Percentiles rank a stretch among this genome's conserved stretches.
These are phyloP conservation scores for Palythoa grandiflora DNA, from an alignment of 92 coral and sea anemone genomes.

Conservation along the genomic window DNA sequence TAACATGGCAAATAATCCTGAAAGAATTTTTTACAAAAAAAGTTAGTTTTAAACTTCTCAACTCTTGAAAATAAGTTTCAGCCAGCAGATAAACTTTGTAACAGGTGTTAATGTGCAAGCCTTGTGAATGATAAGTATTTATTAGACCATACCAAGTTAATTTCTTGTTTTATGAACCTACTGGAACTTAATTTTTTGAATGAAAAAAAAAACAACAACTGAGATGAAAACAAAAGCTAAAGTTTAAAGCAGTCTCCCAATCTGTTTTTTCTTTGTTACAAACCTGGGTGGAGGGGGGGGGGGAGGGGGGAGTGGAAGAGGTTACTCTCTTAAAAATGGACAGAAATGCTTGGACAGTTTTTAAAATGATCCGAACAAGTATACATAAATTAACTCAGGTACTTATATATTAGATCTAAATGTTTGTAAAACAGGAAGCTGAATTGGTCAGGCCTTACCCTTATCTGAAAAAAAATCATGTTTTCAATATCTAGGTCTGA, in stretches of 20 bases:
- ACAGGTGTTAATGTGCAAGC: background rate
- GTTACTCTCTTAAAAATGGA: background rate
- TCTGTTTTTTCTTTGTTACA: background rate
- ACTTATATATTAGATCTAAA: background rate
- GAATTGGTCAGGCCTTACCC: background rate
- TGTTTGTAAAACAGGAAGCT: too few species aligned
- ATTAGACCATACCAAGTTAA: background rate
- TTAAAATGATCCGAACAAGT: background rate
- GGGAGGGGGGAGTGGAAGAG: background rate
- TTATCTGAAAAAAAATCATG: background rate
- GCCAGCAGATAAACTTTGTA: background rate
- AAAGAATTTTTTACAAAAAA: background rate
- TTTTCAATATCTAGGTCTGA: conserved; percentile 21
- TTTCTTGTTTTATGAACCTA: background rate
- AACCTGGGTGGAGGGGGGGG: background rate
- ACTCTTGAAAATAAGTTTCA: conserved; percentile 2
- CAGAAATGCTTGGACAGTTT: background rate
- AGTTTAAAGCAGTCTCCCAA: background rate
- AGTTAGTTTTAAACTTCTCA: background rate
- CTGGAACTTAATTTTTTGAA: background rate
- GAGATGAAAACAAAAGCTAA: background rate
- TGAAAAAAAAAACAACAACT: background rate
- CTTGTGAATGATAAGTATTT: background rate
- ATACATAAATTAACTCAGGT: background rate
- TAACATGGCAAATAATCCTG: background rate